A percentile compares a stretch with the other conserved stretches of the same genome.
Conservation (phyloP, 1,140 invertebrate species). For the Microplitis demolitor region DNA sequence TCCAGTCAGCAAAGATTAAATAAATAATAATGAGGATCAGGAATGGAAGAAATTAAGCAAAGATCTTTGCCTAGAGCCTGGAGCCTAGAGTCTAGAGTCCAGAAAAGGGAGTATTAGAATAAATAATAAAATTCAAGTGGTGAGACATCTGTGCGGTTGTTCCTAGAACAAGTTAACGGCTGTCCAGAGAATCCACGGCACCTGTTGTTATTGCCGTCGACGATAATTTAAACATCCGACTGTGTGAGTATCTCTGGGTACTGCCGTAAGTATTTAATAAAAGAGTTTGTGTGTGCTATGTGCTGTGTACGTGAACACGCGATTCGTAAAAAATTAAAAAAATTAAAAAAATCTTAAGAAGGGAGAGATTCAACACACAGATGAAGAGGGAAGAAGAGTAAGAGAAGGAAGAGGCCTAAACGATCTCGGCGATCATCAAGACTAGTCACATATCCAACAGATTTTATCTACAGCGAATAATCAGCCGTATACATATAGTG, state of each 20-base stretch:
- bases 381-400: background rate
- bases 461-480: background rate
- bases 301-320: background rate
- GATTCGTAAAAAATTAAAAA: background rate
- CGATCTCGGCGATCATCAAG: background rate
- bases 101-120: too few relatives aligned
- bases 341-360: too few relatives aligned
- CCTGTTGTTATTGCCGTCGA: conserved; percentile 3
- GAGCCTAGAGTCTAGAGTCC: too few relatives aligned
- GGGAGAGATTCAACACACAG: too few relatives aligned
- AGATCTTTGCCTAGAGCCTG: background rate
- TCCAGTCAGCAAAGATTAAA: too few relatives aligned
- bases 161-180: conserved; percentile 3
- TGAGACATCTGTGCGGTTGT: background rate
- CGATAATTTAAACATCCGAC: background rate
- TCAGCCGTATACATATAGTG: background rate
- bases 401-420: background rate
- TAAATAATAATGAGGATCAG: too few relatives aligned
- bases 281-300: background rate
- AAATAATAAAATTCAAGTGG: background rate
- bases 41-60: background rate
- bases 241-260: background rate
- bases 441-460: background rate
- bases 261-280: too few relatives aligned
- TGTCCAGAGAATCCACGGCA: background rate